Evolutionary conservation across 2,113 vertebrate genomes (phyloP), one percentile per base, ranked within the genome.

Genomic region (Emydocephalus ijimae): DNA sequence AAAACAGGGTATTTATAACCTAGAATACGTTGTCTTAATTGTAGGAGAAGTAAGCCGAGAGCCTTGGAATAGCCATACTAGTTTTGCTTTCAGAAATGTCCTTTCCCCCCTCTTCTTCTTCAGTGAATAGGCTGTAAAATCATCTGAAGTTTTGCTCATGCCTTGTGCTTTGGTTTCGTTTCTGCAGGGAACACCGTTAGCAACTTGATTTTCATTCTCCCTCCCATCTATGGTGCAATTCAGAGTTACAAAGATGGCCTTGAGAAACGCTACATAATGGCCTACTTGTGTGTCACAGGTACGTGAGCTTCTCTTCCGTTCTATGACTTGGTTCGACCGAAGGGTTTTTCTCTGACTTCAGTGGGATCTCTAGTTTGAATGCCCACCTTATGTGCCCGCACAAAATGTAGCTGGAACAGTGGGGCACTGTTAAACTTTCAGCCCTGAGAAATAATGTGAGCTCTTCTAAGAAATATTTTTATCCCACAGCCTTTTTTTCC

Each of bases 201-300:
- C 97, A 99, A 99, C 97, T 98, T 99, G 98, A 99, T 99, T 95
- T 99, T 99, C 98, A 99, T 99, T 96, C 97, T 99, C 95, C 99
- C 99, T 98, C 99, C 99, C 81, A 96, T 99, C 92, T 99, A 97
- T 91, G 99, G 99, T 94, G 99, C 98, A 93, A 96, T 99, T 94
- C 99, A 98, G 96, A 98, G 98, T 20, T 96, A 97, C 94, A 98
- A 96, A 94, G 98, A 98, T 43, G 98, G 99, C 95, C 98, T 99
- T 48, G 99, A 99, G 96, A 98, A 98, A 89, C 98, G 99, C 2
- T 99, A 99, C 94, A 94, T 98, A 96, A 98, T 98, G 96, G 98
- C 99, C 11, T 99, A 98, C 97, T 97, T 99, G 50, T 99, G 99
- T 95, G 97, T 99, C 21, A 98, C 98, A 97, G 99, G 99, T 99